Evolutionary conservation across 2,113 vertebrate species (phyloP), one percentile per base, ranked within the genome.

Genomic region (Hystrix brachyura): DNA sequence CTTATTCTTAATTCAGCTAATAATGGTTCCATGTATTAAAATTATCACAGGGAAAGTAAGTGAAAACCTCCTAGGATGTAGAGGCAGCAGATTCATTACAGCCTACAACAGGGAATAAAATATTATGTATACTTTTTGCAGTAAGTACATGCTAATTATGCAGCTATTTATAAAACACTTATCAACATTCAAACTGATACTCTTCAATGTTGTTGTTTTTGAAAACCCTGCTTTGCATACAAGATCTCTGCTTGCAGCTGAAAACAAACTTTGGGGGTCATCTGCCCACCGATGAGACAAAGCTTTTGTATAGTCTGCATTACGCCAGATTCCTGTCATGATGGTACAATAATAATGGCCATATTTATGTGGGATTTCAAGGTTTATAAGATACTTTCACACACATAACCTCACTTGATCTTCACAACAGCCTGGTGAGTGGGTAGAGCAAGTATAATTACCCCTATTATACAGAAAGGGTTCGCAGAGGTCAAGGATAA

Each of bases 1-100:
- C 98, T 98, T 98, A 97, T 98, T 98, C 97, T 98, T 98, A 98
- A 98, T 98, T 98, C 98, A 97, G 94, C 97, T 98, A 98, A 96
- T 98, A 98, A 98, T 98, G 98, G 98, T 92, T 98, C 95, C 97
- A 97, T 67, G 96, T 97, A 98, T 98, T 98, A 98, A 98, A 94
- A 97, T 98, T 98, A 98, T 97, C 91, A 94, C 3, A 85, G 72
- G 80, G 95, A 97, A 98, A 98, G 95, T 98, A 97, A 98, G 38
- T 96, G 93, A 98, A 98, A 96, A n/a, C 92, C 96, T 98, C 95
- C 98, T 1, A 43, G 90, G 96, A 97, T 83, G 96, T 97, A 95
- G 95, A 98, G 92, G 97, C 93, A 93, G 96, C 74, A 97, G 97
- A 96, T 98, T 98, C 92, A 97, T 95, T 97, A 97, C 81, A 97